phyloP scores from a whole-genome alignment of 2,888 invertebrate species.

The Euphydryas editha region DNA sequence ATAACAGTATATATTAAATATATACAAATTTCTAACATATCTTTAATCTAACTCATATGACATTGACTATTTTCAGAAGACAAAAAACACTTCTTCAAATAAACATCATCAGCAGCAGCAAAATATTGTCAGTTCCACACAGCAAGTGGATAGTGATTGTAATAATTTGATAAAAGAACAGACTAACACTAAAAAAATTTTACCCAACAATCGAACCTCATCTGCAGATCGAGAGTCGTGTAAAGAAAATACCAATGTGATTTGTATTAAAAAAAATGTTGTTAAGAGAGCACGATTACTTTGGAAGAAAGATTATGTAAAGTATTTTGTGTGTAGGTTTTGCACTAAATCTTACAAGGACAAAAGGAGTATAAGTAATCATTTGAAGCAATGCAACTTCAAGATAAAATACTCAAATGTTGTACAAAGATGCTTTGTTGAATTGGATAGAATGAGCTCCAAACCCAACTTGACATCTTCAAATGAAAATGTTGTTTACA shows the following conservation, averaged over 20 bases:
- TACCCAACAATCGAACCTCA: neutral
- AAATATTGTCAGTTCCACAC: constrained; percentile 50
- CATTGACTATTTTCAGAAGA: neutral
- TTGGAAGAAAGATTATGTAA: constrained; percentile 52
- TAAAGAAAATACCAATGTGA: neutral
- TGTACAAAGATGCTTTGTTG: constrained; percentile 56
- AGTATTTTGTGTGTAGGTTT: constrained; percentile 52
- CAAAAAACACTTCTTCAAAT: neutral
- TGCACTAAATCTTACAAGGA: constrained; percentile 48
- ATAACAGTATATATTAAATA: too few relatives aligned
- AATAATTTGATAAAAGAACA: neutral
- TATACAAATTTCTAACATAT: too few relatives aligned
- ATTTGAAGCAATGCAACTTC: constrained; percentile 49
- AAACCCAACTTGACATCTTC: constrained; percentile 60
- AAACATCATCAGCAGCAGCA: constrained; percentile 39
- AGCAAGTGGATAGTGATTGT: constrained; percentile 29
- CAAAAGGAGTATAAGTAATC: constrained; percentile 42
- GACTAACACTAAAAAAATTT: neutral
- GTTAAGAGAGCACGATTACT: constrained; percentile 9
- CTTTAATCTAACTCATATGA: too few relatives aligned
- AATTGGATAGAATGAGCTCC: constrained; percentile 56
- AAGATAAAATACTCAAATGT: constrained; percentile 48
- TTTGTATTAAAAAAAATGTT: neutral
- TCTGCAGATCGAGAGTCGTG: neutral
- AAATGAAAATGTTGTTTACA: constrained; percentile 54